phyloP scores from a whole-genome alignment of 2,797 vertebrate genomes.

The Enteromius unitaeniatus region DNA sequence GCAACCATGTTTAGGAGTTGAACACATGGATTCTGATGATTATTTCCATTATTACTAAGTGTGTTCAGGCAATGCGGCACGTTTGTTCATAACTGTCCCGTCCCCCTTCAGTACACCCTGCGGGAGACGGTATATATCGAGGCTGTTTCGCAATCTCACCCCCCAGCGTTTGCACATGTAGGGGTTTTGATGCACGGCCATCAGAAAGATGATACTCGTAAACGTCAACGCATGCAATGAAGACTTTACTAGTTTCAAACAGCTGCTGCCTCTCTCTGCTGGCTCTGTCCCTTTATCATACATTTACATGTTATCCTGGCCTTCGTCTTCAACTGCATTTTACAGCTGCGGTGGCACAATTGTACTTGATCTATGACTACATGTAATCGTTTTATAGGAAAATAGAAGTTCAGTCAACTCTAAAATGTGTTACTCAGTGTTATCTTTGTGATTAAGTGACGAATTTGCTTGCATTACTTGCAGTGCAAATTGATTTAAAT shows the following conservation, averaged over 20 bases:
- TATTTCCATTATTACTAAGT: slow-evolving; percentile 25
- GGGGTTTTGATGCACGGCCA: slow-evolving; percentile 34
- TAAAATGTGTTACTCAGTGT: neutral
- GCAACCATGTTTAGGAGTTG: slow-evolving; percentile 2
- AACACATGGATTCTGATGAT: slow-evolving; percentile 27
- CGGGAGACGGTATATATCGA: slow-evolving; percentile 12
- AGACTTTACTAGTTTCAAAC: slow-evolving; percentile 41
- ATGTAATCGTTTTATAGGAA: neutral
- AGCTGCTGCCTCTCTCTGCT: slow-evolving; percentile 43
- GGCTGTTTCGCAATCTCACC: slow-evolving; percentile 26
- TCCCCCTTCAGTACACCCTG: neutral
- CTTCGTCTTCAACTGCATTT: slow-evolving; percentile 5
- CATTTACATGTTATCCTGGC: slow-evolving; percentile 4
- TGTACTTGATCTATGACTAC: neutral
- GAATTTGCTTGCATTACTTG: neutral
- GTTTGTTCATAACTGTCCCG: neutral
- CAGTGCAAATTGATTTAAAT: neutral
- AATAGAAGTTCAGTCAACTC: neutral
- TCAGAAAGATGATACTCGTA: slow-evolving; percentile 41
- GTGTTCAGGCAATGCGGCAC: neutral
- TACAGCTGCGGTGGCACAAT: neutral
- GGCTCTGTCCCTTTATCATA: slow-evolving; percentile 21
- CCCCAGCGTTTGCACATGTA: slow-evolving; percentile 37
- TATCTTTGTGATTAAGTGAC: neutral
- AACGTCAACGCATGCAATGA: slow-evolving; percentile 51